Evolutionary conservation across 2,113 vertebrate species (phyloP), one percentile per base, ranked within the genome.

Genomic region (Phaethornis superciliosus): DNA sequence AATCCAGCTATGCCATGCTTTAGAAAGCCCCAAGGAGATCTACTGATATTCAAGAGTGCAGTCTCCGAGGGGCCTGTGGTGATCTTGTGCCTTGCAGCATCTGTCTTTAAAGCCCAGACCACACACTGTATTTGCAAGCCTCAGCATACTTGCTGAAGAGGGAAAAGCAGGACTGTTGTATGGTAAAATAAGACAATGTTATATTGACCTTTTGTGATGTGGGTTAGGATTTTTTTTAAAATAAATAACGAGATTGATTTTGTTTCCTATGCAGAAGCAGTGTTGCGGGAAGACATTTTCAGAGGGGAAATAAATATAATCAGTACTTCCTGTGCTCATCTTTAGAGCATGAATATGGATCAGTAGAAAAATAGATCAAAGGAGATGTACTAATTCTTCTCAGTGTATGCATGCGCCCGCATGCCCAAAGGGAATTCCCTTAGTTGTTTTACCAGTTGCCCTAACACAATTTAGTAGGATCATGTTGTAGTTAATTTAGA

Each of bases 321-420:
- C 79, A 77, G 71, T 68, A 55, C 32, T 87, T 93, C 27, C 69
- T 87, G 32, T 59, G 71, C 87, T 94, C 52, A 24, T 77, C 63
- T 82, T 51, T 14, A 75, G 55, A 77, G 47, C 10, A 0, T 71
- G 56, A 52, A 75, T 85, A 10, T 21, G 77, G 71, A 91, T 91
- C 35, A 77, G 33, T 54, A 55, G 84, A 85, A 69, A 65, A 87
- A 71, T 4, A 95, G 85, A 93, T 94, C 89, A 94, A 70, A 95
- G 87, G 81, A 77, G 71, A 44, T 60, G 64, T 40, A 22, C 51
- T 89, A 77, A 85, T 90, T 91, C 69, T 58, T 94, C 55, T 69
- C 2, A 1, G 71, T 30, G 9, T 42, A 20, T 26, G 35, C 0
- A 0, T 72, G 42, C 0, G 0, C 58, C 51, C 5, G 4, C 5